These are phyloP conservation scores for Penelope pileata DNA, from an alignment of 2,113 vertebrate species.

Conservation along the genomic window DNA sequence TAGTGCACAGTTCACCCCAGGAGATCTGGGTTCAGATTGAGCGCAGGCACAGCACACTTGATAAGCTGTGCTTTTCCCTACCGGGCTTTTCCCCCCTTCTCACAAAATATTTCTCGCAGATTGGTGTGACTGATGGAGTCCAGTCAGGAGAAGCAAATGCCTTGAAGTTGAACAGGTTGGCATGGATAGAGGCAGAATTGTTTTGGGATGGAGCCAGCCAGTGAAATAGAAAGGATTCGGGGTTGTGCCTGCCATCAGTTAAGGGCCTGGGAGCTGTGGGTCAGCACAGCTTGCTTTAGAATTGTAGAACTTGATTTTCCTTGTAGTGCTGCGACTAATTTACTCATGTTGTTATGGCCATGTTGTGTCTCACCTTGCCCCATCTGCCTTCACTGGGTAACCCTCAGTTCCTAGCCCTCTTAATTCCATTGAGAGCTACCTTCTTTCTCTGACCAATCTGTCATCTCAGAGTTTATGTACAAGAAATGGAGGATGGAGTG, in stretches of 20 bases:
- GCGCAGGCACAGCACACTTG: neutral
- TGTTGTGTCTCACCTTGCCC: neutral
- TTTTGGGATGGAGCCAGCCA: constrained; percentile 13
- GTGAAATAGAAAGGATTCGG: constrained; percentile 23
- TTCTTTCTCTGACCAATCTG: neutral
- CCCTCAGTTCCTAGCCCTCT: neutral
- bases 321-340: neutral
- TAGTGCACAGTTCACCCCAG: neutral
- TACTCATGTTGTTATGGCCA: neutral
- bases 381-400: neutral
- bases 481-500: neutral
- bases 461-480: neutral
- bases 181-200: neutral
- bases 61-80: neutral
- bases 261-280: neutral
- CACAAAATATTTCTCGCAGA: neutral
- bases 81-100: neutral
- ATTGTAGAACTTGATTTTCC: neutral
- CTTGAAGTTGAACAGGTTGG: constrained; percentile 29
- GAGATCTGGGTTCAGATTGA: neutral
- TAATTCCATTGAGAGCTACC: neutral
- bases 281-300: neutral
- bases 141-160: constrained; percentile 23
- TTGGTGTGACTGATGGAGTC: constrained; percentile 29
- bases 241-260: neutral